These are phyloP conservation scores for Auanema freiburgensis DNA, from an alignment of 2,888 invertebrate species.

Conservation along the genomic window DNA sequence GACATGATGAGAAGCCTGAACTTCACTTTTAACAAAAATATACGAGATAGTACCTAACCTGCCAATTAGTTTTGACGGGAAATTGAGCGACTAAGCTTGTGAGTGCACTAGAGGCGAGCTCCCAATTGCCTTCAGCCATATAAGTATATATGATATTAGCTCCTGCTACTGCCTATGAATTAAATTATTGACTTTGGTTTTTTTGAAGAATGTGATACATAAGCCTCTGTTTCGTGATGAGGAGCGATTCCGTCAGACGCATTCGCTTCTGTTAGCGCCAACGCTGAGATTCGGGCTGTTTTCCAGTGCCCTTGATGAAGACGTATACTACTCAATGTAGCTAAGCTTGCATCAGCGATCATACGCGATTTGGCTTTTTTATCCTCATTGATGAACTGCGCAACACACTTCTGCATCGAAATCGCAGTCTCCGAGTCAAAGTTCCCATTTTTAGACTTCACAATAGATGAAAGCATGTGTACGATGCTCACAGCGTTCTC, in stretches of 20 bases:
- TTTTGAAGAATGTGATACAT: neutral
- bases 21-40: neutral
- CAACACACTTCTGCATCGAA: too few relatives aligned
- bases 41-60: constrained; percentile 10
- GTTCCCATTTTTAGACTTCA: neutral
- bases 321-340: neutral
- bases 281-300: constrained; percentile 3
- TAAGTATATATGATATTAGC: constrained; percentile 27
- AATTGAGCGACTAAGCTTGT: constrained; percentile 6
- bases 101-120: constrained; percentile 13
- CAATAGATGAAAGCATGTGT: neutral
- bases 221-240: constrained; percentile 28
- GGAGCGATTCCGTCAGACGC: constrained; percentile 11
- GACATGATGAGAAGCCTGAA: constrained; percentile 26
- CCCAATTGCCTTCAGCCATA: constrained; percentile 21
- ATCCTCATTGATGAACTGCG: neutral
- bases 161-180: constrained; percentile 24
- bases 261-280: constrained; percentile 8
- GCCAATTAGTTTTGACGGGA: constrained; percentile 21
- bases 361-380: neutral
- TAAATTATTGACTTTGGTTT: neutral
- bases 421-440: neutral
- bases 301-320: constrained; percentile 7
- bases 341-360: neutral
- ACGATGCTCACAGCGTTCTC: too few relatives aligned